Conservation (phyloP, 1,140 invertebrate species). For the Drosophila serrata region DNA sequence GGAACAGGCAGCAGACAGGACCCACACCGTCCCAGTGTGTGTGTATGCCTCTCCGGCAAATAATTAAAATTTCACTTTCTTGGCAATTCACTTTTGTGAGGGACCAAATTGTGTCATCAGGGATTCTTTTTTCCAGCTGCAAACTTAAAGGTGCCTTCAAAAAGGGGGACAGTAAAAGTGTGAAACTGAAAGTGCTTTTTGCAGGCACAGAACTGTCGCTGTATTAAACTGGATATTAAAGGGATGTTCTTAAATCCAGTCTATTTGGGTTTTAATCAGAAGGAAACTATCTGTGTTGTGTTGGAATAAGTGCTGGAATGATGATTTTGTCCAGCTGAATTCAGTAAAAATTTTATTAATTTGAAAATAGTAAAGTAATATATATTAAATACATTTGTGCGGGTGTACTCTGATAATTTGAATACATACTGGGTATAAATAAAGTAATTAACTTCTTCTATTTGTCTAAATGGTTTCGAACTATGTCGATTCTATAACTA, state of each 20-base stretch:
- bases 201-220: background rate
- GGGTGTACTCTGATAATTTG: too few species aligned
- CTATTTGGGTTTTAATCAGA: background rate
- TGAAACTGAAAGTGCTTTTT: conserved; percentile 35
- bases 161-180: background rate
- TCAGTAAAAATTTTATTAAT: background rate
- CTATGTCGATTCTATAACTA: background rate
- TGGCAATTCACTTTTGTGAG: conserved; percentile 78
- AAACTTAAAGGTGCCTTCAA: conserved; percentile 40
- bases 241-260: background rate
- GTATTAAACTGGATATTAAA: conserved; percentile 9
- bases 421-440: too few species aligned
- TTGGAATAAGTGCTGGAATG: background rate
- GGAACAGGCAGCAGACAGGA: conserved; percentile 40
- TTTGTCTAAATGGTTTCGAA: background rate
- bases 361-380: background rate
- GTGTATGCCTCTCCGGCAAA: conserved; percentile 60
- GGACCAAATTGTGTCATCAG: conserved; percentile 75
- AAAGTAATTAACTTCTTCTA: background rate
- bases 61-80: conserved; percentile 84
- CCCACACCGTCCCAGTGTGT: conserved; percentile 1
- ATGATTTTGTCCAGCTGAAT: background rate
- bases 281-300: too few species aligned
- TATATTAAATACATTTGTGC: background rate
- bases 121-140: conserved; percentile 45